Evolutionary conservation across 1,140 invertebrate genomes (phyloP).

Genomic region (Drosophila miranda): DNA sequence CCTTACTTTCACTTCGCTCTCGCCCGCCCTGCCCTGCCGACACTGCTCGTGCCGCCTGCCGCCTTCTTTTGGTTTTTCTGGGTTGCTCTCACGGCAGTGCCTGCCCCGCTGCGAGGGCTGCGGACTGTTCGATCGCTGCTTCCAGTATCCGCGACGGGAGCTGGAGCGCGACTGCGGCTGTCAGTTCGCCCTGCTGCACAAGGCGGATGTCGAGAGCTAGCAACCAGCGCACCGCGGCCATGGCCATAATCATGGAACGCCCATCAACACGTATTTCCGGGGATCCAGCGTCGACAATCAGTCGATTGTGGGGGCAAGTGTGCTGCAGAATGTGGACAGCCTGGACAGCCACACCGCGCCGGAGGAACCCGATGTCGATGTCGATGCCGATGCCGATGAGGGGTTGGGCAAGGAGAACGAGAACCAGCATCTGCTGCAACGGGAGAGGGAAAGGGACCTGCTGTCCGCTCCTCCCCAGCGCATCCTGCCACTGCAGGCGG

Average conservation of each 20-base stretch:
- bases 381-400: constrained; percentile 20
- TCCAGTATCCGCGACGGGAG: constrained; percentile 89
- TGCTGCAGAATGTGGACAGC: constrained; percentile 67
- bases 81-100: constrained; percentile 49
- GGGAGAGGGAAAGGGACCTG: constrained; percentile 16
- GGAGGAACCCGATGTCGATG: constrained; percentile 46
- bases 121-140: constrained; percentile 92
- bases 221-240: constrained; percentile 74
- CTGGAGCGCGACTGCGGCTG: constrained; percentile 92
- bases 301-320: constrained; percentile 59
- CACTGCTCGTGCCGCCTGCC: constrained; percentile 28
- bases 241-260: constrained; percentile 67
- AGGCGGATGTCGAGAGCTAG: constrained; percentile 87
- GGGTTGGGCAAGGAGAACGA: constrained; percentile 15
- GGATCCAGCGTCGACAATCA: constrained; percentile 71
- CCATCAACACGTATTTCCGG: constrained; percentile 75
- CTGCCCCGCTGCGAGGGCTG: constrained; percentile 86
- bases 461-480: constrained; percentile 32
- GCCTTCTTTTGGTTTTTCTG: constrained; percentile 9
- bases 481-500: constrained; percentile 52
- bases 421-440: constrained; percentile 32
- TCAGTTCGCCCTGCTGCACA: constrained; percentile 92
- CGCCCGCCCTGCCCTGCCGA: constrained; percentile 43
- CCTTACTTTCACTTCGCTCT: constrained; percentile 64
- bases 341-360: constrained; percentile 30